These are phyloP conservation scores for Synergus umbraculus DNA, from an alignment of 2,888 invertebrate genomes.

Conservation along the genomic window DNA sequence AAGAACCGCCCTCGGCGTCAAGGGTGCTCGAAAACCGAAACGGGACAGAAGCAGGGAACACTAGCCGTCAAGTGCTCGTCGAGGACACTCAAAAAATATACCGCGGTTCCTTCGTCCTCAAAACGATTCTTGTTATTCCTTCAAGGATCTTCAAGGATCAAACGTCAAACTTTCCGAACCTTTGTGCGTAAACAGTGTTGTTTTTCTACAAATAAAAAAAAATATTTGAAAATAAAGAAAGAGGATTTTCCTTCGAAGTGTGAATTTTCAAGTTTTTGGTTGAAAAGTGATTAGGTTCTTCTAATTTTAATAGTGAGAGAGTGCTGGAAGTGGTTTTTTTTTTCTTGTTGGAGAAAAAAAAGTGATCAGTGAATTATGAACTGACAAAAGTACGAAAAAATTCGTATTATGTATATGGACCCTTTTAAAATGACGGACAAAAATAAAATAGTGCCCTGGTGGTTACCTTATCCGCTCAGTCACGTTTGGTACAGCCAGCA, in stretches of 20 bases:
- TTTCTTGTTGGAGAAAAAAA: constrained; percentile 3
- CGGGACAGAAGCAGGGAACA: constrained; percentile 72
- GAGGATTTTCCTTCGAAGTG: neutral
- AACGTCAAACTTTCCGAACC: neutral
- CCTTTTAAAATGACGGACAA: constrained; percentile 73
- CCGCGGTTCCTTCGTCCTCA: constrained; percentile 63
- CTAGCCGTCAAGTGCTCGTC: constrained; percentile 77
- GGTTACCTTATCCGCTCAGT: constrained; percentile 73
- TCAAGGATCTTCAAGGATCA: constrained; percentile 5
- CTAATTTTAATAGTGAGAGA: constrained; percentile 30
- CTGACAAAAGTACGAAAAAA: constrained; percentile 27
- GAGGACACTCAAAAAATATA: constrained; percentile 75
- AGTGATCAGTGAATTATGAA: constrained; percentile 43
- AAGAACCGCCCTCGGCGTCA: constrained; percentile 69
- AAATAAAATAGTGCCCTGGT: constrained; percentile 73
- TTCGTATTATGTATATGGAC: neutral
- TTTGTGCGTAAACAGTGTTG: neutral
- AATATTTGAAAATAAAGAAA: neutral
- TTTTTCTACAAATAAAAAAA: neutral
- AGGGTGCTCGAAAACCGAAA: constrained; percentile 71
- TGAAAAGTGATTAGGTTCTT: constrained; percentile 17
- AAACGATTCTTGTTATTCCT: constrained; percentile 36
- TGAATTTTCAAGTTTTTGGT: constrained; percentile 25
- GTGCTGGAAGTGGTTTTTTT: constrained; percentile 39
- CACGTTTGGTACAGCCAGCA: constrained; percentile 74